Base-by-base conservation (phyloP, 1,140 invertebrate species). In the Saccostrea glomerata region DNA sequence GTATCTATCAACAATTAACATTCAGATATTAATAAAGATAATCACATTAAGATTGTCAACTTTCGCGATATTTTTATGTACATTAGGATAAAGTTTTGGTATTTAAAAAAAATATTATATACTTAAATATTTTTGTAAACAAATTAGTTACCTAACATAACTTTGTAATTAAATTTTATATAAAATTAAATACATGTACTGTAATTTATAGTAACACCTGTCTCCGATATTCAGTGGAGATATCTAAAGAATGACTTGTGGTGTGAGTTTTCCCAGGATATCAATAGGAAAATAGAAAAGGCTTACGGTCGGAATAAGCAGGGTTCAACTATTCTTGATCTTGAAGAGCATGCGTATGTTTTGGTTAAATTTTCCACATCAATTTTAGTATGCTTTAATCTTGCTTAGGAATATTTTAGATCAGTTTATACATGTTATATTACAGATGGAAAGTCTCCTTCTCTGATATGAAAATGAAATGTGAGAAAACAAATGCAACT, bases 321-420 rank as follows among this genome's bases (percentile, higher is more conserved):
- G 56, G 58, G 84, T n/a, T 86, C 70, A 77, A 77, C n/a, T n/a
- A 86, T 40, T 40, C 11, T 86, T 13, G 84, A 63, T 2, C n/a
- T 86, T 0, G 60, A 86, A 4, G 60, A 36, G 13, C 56, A 86
- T n/a, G 54, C 36, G 56, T 86, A 63, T 23, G 56, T 77, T 9
- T 13, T 11, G 7, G 23, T 77, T 77, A 15, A 11, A 30, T 9
- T 36, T 2, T 77, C 2, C 23, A 13, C 15, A 77, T 47, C 15
- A 30, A 36, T 12, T 77, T 30, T 30, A 77, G 23, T 11, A 36
- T 30, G 15, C 4, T 20, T 25, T 9, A 30, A 11, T 73, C 9
- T 77, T 20, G 58, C 17, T 6, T 17, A 63, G 15, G 15, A 63
- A 63, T 63, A 63, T 20, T n/a, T 63, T 5, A n/a, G 58, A 60